These are phyloP conservation scores for Pipistrellus pygmaeus DNA, from an alignment of 2,797 vertebrate genomes.

Conservation along the genomic window DNA sequence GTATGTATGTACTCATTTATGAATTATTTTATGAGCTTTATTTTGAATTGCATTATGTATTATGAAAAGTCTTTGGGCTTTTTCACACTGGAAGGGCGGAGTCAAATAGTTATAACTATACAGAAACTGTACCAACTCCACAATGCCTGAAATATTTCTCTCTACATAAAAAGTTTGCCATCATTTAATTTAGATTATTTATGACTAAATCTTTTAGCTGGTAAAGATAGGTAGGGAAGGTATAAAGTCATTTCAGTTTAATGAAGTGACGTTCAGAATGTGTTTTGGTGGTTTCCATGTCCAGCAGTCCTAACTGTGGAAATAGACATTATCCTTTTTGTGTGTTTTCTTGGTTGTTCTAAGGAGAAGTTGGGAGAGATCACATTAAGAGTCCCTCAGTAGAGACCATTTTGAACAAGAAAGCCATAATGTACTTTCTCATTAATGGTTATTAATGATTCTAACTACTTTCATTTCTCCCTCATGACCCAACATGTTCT, in stretches of 20 bases:
- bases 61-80: background rate
- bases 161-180: background rate
- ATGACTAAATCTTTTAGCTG: background rate
- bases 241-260: background rate
- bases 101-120: background rate
- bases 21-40: background rate
- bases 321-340: background rate
- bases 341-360: background rate
- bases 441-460: background rate
- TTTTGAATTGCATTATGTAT: background rate
- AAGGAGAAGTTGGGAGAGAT: background rate
- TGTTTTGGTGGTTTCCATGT: background rate
- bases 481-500: background rate
- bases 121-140: background rate
- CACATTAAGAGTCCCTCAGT: background rate
- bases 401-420: background rate
- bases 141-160: background rate
- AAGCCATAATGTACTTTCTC: background rate
- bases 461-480: background rate
- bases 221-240: background rate
- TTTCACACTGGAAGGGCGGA: background rate
- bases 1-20: background rate
- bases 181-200: background rate
- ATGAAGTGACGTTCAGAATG: background rate
- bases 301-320: background rate